Base-by-base conservation (phyloP, 2,797 vertebrate genomes). In the Sebastes umbrosus region DNA sequence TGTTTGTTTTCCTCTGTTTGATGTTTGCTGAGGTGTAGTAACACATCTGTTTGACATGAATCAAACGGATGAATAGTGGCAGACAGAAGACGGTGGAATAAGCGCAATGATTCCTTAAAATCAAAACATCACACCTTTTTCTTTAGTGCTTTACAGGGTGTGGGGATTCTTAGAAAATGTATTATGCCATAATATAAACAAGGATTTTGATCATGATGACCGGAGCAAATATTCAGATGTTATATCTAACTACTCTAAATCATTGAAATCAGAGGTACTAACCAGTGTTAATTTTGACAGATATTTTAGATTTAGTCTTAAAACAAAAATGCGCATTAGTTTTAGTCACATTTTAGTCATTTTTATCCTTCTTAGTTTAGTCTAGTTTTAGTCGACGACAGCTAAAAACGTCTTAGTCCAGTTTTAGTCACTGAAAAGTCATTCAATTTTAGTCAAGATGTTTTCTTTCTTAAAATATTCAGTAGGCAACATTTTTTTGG, bases 1-100 rank as follows among this genome's bases (percentile, higher is more conserved):
- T 70, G 77, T 92, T 90, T 92, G 86, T 84, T 87, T 87, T 59
- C 59, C 68, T 75, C 4, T 22, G 84, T 88, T 81, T 87, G 82
- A 83, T 79, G 90, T 84, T 80, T 79, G 79, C 78, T 68, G 83
- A 80, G 77, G 62, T 75, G 85, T 66, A 78, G 76, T 43, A 79
- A 81, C 77, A 74, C 54, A 77, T 73, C 82, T 82, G 80, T 86
- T 72, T 79, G 85, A 90, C 87, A 85, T 16, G 54, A 79, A 84
- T 71, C 76, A 68, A 57, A 74, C 13, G n/a, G 36, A 76, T 62
- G 63, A 82, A 20, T 77, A 1, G 46, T 52, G 73, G 69, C 82
- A 83, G 84, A 88, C 79, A 60, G 58, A 68, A 10, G 24, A 63
- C 29, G 67, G 5, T n/a, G 22, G 27, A 69, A 77, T 13, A 67